Base-by-base conservation (phyloP, 35 echinoderm and acorn worm species). In the Hemicentrotus pulcherrimus region DNA sequence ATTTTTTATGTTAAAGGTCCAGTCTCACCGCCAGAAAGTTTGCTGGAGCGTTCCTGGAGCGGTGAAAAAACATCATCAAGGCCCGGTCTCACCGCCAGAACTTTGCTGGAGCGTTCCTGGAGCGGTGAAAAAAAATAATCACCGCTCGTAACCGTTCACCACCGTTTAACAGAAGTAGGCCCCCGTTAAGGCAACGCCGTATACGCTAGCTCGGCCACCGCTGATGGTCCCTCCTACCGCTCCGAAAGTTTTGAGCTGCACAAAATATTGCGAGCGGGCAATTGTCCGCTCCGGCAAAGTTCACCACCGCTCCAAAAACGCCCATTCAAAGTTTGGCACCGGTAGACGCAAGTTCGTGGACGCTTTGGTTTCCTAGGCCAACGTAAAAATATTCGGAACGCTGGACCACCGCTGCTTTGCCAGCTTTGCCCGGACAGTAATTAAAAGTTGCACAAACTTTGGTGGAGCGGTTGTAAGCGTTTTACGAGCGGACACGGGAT, bases 81-180 rank as follows among this genome's bases (percentile, higher is more conserved):
- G 86, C 86, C 86, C 86, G 86, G 86, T 86, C 86, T 19, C 86
- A 86, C 86, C 86, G 86, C 86, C 86, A 86, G 86, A 86, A 86
- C 86, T 86, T 90, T 90, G 88, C 88, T 90, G 88, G 88, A 90
- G 88, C 88, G 88, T 90, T 90, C 88, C 88, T 90, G 88, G 88
- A 90, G 88, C 88, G 88, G 88, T 90, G 88, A 90, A 78, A 70
- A 70, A 89, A 89, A 89, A 31, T 89, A 30, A 89, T 89, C 87
- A 32, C 87, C 31, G 87, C 87, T 89, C 87, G 87, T 89, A 15
- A 35, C 87, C 87, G 87, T 89, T 89, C 87, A 89, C 87, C 87
- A 89, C 87, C 87, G 87, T 89, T 89, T 89, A 89, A 89, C 87
- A 89, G 31, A 89, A 32, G 87, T 89, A 32, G 87, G 87, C 87